phyloP scores from a whole-genome alignment of 2,888 invertebrate genomes.

The Acleris holmiana region DNA sequence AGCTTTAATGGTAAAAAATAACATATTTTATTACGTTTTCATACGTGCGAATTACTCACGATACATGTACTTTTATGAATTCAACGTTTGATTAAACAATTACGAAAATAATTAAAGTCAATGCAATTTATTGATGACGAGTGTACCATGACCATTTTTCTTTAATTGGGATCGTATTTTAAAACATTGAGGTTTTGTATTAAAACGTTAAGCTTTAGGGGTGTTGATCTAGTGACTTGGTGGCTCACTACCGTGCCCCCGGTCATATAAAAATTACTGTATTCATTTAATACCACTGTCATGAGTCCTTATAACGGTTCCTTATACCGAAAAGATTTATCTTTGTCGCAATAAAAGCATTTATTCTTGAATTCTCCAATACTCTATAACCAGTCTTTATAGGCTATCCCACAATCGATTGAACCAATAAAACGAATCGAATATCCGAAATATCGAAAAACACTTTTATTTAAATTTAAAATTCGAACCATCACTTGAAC shows the following conservation, averaged over 20 bases:
- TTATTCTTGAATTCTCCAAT: not conserved
- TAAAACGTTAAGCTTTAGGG: too few relatives aligned
- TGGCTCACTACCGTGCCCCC: not conserved
- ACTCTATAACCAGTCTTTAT: not conserved
- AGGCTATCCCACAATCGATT: not conserved
- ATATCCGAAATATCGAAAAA: slow-evolving; percentile 17
- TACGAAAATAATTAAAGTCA: not conserved
- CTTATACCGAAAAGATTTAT: too few relatives aligned
- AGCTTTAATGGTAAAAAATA: slow-evolving; percentile 5
- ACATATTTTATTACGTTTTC: not conserved
- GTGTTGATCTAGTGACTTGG: not conserved
- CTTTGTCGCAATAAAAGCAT: too few relatives aligned
- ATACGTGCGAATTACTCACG: slow-evolving; percentile 6
- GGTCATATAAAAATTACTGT: too few relatives aligned
- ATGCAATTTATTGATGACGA: too few relatives aligned
- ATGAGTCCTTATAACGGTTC: too few relatives aligned
- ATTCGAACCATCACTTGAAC: slow-evolving; percentile 38
- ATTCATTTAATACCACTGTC: too few relatives aligned
- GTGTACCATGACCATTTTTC: too few relatives aligned
- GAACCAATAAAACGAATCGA: slow-evolving; percentile 2
- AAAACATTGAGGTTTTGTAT: too few relatives aligned
- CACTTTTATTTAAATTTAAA: slow-evolving; percentile 32
- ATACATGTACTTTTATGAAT: not conserved
- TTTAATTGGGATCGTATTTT: too few relatives aligned
- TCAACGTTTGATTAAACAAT: slow-evolving; percentile 6